Percentiles rank a stretch among this genome's conserved stretches.
Conservation (phyloP, 2,113 vertebrate species). For the Murina feae region DNA sequence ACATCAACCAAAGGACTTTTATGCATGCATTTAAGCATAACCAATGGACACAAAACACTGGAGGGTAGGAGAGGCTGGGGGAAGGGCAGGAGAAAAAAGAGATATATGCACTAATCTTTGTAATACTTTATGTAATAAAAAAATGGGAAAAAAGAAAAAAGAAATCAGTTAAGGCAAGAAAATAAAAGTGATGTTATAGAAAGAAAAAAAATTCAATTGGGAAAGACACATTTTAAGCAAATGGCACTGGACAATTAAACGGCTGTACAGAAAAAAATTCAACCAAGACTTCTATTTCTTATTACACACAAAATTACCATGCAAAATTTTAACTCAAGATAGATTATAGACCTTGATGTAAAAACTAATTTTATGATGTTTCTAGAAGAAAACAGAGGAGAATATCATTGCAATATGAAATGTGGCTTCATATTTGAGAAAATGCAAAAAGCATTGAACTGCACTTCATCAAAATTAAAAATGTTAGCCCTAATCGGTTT, state of each 20-base stretch:
- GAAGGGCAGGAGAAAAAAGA: too few species aligned
- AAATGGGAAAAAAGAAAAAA: too few species aligned
- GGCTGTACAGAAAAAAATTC: not conserved
- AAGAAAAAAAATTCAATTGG: not conserved
- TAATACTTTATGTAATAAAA: too few species aligned
- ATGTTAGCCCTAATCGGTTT: not conserved
- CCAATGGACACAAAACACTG: too few species aligned
- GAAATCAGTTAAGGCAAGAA: too few species aligned
- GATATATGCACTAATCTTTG: too few species aligned
- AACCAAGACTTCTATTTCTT: not conserved
- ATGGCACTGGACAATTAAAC: not conserved
- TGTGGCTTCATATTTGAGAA: not conserved
- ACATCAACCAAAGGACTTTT: too few species aligned
- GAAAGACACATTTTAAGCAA: not conserved
- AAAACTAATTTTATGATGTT: not conserved
- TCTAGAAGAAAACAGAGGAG: not conserved
- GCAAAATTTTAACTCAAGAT: not conserved
- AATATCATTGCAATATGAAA: not conserved
- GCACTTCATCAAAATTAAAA: not conserved
- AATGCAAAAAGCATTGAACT: not conserved
- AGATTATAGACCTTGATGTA: not conserved
- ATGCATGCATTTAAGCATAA: too few species aligned
- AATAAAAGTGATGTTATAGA: too few species aligned
- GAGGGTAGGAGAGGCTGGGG: too few species aligned
- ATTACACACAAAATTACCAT: not conserved